A percentile compares a stretch with the other conserved stretches of the same genome.
Conservation (phyloP, 2,113 vertebrate genomes). For the Pavo muticus region DNA sequence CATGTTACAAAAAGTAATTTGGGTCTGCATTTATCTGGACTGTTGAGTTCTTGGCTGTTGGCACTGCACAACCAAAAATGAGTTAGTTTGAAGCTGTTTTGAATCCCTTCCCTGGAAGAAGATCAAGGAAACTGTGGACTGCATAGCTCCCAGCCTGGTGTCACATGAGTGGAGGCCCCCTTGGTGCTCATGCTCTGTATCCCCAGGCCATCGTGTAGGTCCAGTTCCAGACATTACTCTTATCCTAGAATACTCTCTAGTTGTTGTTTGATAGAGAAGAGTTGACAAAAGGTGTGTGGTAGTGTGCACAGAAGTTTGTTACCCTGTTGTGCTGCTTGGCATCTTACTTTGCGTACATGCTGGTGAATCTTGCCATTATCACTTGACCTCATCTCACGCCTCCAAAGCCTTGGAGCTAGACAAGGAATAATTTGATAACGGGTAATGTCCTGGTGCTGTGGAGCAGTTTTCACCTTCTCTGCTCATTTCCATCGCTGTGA, state of each 20-base stretch:
- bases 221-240: neutral
- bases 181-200: neutral
- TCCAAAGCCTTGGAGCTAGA: neutral
- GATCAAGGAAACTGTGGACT: neutral
- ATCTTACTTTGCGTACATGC: neutral
- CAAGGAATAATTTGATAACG: neutral
- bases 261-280: neutral
- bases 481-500: neutral
- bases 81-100: slow-evolving; percentile 44
- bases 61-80: neutral
- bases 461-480: neutral
- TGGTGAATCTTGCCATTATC: neutral
- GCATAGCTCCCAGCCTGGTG: neutral
- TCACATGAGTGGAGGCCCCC: neutral
- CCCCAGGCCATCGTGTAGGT: fast-evolving
- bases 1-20: slow-evolving; percentile 51
- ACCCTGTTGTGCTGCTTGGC: neutral
- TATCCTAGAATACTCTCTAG: neutral
- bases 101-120: neutral
- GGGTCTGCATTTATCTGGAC: slow-evolving; percentile 26
- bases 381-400: neutral
- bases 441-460: neutral
- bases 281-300: neutral
- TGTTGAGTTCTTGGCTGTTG: neutral
- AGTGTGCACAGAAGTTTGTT: fast-evolving